A percentile compares a stretch with the other conserved stretches of the same genome.
Evolutionary conservation across 2,888 invertebrate genomes (phyloP).

Genomic region (Enchytraeus crypticus): DNA sequence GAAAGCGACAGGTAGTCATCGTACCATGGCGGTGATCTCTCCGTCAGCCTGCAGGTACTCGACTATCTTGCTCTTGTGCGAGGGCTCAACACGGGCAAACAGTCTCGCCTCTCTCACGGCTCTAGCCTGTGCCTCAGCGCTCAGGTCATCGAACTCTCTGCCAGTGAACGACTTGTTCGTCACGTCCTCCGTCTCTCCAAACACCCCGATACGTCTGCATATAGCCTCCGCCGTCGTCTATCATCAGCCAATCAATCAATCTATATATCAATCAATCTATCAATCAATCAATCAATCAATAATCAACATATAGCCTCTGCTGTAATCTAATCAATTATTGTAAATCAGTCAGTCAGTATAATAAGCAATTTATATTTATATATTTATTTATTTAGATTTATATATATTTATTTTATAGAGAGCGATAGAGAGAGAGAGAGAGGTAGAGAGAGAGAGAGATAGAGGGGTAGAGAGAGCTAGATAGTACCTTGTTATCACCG

Average conservation of each 20-base stretch:
- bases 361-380: background rate
- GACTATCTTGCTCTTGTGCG: constrained; percentile 99
- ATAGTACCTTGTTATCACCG: constrained; percentile 95
- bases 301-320: too few relatives aligned
- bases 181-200: constrained; percentile 87
- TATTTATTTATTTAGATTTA: background rate
- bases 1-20: background rate
- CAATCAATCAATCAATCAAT: too few relatives aligned
- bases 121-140: constrained; percentile 82
- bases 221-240: constrained; percentile 96
- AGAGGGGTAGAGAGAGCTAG: too few relatives aligned
- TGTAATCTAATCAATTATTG: too few relatives aligned
- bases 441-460: too few relatives aligned
- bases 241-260: too few relatives aligned
- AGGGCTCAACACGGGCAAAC: constrained; percentile 97
- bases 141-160: constrained; percentile 96
- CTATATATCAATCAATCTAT: too few relatives aligned
- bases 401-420: background rate
- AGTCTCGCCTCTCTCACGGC: constrained; percentile 73
- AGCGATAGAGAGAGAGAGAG: too few relatives aligned
- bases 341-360: background rate
- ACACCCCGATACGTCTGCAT: constrained; percentile 96
- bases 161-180: constrained; percentile 90
- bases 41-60: constrained; percentile 98
- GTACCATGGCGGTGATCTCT: constrained; percentile 91